phyloP scores from a whole-genome alignment of 1,140 invertebrate species.

The Oscheius sp. region DNA sequence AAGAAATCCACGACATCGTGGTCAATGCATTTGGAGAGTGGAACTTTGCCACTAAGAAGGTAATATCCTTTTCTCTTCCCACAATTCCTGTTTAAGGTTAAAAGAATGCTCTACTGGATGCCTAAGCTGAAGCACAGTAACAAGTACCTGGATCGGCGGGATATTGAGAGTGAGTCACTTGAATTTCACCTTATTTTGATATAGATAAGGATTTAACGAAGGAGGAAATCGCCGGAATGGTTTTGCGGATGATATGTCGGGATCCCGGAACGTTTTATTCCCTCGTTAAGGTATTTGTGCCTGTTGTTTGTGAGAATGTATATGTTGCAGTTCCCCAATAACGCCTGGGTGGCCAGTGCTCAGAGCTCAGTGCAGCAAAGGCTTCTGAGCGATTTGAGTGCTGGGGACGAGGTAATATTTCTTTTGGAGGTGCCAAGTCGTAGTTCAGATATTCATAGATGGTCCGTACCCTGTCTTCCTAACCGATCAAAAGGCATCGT shows the following conservation, averaged over 20 bases:
- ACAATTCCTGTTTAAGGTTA: slow-evolving; percentile 63
- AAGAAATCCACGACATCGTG: slow-evolving; percentile 78
- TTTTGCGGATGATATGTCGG: slow-evolving; percentile 79
- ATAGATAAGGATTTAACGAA: slow-evolving; percentile 65
- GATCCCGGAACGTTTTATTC: slow-evolving; percentile 70
- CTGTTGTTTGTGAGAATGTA: slow-evolving; percentile 3
- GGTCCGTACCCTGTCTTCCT: slow-evolving; percentile 82
- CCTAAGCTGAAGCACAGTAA: slow-evolving; percentile 89
- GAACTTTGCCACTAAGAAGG: slow-evolving; percentile 75
- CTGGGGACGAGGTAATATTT: slow-evolving; percentile 9
- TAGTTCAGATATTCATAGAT: slow-evolving; percentile 76
- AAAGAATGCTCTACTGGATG: slow-evolving; percentile 96
- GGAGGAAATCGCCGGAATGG: slow-evolving; percentile 78
- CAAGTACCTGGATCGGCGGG: slow-evolving; percentile 81
- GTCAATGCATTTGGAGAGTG: slow-evolving; percentile 78
- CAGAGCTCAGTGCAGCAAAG: slow-evolving; percentile 15
- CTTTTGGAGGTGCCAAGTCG: background rate
- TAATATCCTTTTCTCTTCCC: background rate
- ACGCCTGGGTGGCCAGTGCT: slow-evolving; percentile 2
- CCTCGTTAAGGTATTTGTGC: slow-evolving; percentile 14
- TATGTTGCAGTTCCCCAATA: background rate
- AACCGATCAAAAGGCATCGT: slow-evolving; percentile 72
- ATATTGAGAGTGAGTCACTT: slow-evolving; percentile 52
- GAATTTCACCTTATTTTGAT: background rate
- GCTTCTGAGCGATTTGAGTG: slow-evolving; percentile 1